These are phyloP conservation scores for Spodoptera littoralis DNA, from an alignment of 2,888 invertebrate genomes.

Conservation along the genomic window DNA sequence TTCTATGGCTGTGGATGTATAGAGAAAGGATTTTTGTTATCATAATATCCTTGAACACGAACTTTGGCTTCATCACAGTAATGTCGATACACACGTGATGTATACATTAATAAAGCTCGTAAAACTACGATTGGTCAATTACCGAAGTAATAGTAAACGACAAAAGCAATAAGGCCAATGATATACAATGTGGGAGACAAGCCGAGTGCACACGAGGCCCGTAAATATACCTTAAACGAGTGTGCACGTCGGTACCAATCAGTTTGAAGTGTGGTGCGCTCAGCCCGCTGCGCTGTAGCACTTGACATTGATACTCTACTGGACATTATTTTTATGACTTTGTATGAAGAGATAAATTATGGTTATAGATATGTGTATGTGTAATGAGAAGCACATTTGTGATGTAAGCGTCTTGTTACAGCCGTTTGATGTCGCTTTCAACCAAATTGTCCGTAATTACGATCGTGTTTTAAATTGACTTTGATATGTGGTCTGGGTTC, in stretches of 20 bases:
- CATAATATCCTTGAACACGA: too few species aligned
- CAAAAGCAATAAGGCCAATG: constrained; percentile 51
- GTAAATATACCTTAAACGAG: constrained; percentile 47
- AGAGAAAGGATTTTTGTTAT: too few species aligned
- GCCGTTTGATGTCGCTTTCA: constrained; percentile 13
- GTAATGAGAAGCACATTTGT: constrained; percentile 25
- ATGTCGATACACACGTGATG: constrained; percentile 1
- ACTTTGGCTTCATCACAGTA: background rate
- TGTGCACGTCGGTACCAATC: constrained; percentile 41
- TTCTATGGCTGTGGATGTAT: too few species aligned
- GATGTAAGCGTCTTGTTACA: constrained; percentile 16
- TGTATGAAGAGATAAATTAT: constrained; percentile 42
- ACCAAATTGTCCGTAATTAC: constrained; percentile 13
- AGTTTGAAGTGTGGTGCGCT: constrained; percentile 38
- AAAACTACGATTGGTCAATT: constrained; percentile 43
- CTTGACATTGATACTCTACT: constrained; percentile 46
- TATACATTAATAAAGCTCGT: constrained; percentile 25
- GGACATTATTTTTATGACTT: constrained; percentile 23
- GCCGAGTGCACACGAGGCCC: constrained; percentile 32
- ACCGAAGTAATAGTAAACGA: constrained; percentile 39
- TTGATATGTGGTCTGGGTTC: constrained; percentile 1
- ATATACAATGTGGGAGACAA: constrained; percentile 38
- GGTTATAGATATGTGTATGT: constrained; percentile 14
- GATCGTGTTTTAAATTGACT: constrained; percentile 8
- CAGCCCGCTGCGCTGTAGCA: constrained; percentile 4